Conservation (phyloP, 2,888 invertebrate genomes). For the Epiblema foenella region DNA sequence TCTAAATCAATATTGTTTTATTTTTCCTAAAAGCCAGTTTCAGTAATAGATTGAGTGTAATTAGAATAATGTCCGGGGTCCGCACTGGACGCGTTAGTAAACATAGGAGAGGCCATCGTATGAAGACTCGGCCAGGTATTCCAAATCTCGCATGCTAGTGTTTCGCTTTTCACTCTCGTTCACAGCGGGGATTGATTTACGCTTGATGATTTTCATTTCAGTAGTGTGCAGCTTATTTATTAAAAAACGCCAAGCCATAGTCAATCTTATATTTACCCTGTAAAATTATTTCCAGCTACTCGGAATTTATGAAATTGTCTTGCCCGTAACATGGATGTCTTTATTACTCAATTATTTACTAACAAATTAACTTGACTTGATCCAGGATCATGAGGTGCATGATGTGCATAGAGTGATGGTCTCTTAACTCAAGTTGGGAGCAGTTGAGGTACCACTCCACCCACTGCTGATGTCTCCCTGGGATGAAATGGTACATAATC, state of each 20-base stretch:
- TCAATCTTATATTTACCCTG: conserved; percentile 25
- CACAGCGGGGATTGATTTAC: conserved; percentile 61
- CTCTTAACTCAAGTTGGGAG: conserved; percentile 61
- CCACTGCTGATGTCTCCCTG: conserved; percentile 72
- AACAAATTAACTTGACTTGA: conserved; percentile 75
- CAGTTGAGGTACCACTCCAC: conserved; percentile 57
- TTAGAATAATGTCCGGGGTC: conserved; percentile 71
- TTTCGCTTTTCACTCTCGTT: conserved; percentile 58
- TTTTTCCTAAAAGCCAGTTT: conserved; percentile 46
- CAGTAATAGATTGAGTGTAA: conserved; percentile 29
- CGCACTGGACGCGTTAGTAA: conserved; percentile 76
- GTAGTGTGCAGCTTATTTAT: conserved; percentile 55
- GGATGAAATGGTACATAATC: conserved; percentile 81
- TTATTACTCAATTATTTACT: conserved; percentile 59
- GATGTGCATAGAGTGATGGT: conserved; percentile 72
- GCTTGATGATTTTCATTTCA: conserved; percentile 63
- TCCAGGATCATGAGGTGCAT: conserved; percentile 82
- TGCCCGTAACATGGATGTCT: conserved; percentile 47
- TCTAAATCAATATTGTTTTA: conserved; percentile 60
- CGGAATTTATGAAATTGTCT: conserved; percentile 25
- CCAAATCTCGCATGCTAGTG: conserved; percentile 63
- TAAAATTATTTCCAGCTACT: conserved; percentile 27
- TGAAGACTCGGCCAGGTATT: conserved; percentile 77
- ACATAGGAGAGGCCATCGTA: conserved; percentile 68
- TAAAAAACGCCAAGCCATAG: conserved; percentile 19